These are phyloP conservation scores for Gymnogyps californianus DNA, from an alignment of 2,113 vertebrate species.

Conservation along the genomic window DNA sequence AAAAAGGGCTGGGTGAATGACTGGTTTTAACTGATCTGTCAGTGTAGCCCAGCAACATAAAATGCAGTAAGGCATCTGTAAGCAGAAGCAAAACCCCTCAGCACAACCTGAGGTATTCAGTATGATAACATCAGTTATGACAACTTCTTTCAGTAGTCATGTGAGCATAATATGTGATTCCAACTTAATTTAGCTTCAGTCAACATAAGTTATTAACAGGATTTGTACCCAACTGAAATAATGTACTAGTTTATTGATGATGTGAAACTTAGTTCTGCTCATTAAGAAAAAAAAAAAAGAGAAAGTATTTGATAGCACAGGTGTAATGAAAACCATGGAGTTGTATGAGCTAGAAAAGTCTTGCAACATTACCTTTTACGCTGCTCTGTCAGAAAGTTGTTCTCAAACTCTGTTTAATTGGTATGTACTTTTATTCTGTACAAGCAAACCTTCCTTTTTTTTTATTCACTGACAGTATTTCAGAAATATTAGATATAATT, in stretches of 20 bases:
- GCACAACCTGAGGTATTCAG: neutral
- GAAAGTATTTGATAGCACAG: neutral
- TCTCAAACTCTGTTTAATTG: neutral
- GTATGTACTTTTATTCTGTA: neutral
- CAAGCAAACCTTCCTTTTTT: neutral
- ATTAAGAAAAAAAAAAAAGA: neutral
- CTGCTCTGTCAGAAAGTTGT: neutral
- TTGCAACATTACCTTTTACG: neutral
- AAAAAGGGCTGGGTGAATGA: neutral
- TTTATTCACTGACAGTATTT: neutral
- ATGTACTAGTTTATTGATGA: neutral
- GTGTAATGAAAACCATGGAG: neutral
- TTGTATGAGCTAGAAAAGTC: neutral
- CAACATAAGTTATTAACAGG: neutral
- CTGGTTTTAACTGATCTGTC: constrained; percentile 27
- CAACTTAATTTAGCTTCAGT: constrained; percentile 31
- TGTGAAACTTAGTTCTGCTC: neutral
- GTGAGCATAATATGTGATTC: neutral
- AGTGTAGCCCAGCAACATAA: neutral
- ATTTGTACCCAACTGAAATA: neutral
- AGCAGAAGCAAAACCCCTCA: constrained; percentile 5
- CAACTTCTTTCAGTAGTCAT: constrained; percentile 22
- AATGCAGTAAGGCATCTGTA: constrained; percentile 10
- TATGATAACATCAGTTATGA: constrained; percentile 44
- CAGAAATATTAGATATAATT: neutral